These are phyloP conservation scores for Crematogaster levior DNA, from an alignment of 2,888 invertebrate species.

Conservation along the genomic window DNA sequence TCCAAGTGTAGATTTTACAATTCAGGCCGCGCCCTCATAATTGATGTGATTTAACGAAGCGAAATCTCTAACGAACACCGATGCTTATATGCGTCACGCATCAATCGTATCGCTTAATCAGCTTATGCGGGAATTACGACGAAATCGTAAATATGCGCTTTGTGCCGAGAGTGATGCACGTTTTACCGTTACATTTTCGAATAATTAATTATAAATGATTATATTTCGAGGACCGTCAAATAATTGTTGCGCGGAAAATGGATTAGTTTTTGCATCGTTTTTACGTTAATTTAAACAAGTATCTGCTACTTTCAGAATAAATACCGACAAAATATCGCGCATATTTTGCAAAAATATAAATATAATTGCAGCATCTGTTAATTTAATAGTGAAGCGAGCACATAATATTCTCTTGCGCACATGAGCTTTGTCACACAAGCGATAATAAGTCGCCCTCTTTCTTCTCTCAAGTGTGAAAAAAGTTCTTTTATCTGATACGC, in stretches of 20 bases:
- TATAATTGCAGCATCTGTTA: neutral
- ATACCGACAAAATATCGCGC: neutral
- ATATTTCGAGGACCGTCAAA: neutral
- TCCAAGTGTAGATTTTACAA: neutral
- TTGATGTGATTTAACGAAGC: conserved; percentile 5
- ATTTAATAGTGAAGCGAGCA: neutral
- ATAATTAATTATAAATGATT: conserved; percentile 1
- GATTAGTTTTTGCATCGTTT: neutral
- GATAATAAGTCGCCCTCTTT: neutral
- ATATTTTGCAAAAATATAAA: neutral
- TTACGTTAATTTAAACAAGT: neutral
- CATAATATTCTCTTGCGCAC: conserved; percentile 4
- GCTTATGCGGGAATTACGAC: conserved; percentile 33
- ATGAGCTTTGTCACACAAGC: neutral
- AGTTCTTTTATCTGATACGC: conserved; percentile 3
- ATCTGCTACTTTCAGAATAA: neutral
- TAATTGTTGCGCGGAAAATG: neutral
- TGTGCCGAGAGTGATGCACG: neutral
- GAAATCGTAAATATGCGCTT: conserved; percentile 6
- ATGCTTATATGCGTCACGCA: neutral
- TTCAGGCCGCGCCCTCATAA: neutral
- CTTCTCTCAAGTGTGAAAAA: neutral
- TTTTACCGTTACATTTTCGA: neutral
- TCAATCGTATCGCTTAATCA: conserved; percentile 27
- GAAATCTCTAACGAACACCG: conserved; percentile 10